Evolutionary conservation across 2,797 vertebrate genomes (phyloP).

Genomic region (Hemibagrus guttatus): DNA sequence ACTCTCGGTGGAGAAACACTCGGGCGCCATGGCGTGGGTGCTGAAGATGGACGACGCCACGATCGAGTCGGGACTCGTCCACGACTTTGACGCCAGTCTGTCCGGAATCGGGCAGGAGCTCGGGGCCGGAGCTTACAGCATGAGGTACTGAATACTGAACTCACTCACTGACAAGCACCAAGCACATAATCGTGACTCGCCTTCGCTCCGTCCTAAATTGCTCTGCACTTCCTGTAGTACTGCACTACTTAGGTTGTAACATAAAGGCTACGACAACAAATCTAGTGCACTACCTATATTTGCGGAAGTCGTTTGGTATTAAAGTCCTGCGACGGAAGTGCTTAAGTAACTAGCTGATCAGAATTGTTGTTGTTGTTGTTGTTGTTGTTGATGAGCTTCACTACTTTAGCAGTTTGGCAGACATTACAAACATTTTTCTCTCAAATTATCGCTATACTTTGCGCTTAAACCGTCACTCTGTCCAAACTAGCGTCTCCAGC

Average conservation of each 20-base stretch:
- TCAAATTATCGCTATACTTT: neutral
- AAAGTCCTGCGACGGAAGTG: neutral
- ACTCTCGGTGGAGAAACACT: neutral
- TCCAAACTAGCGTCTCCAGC: neutral
- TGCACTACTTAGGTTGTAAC: neutral
- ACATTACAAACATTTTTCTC: neutral
- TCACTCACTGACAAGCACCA: neutral
- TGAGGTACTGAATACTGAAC: slow-evolving; percentile 79
- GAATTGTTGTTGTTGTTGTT: neutral
- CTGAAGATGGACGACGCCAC: slow-evolving; percentile 98
- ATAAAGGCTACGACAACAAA: neutral
- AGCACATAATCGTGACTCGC: neutral
- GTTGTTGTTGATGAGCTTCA: neutral
- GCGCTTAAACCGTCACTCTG: neutral
- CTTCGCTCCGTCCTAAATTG: neutral
- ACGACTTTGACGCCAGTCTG: slow-evolving; percentile 96
- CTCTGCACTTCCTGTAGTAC: neutral
- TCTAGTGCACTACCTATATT: neutral
- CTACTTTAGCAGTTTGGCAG: neutral
- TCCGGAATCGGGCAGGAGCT: slow-evolving; percentile 97
- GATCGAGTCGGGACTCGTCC: slow-evolving; percentile 95
- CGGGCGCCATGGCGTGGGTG: slow-evolving; percentile 91
- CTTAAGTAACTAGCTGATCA: no score
- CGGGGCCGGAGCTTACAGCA: slow-evolving; percentile 96
- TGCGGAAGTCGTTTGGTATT: neutral